Conservation (phyloP, 2,113 vertebrate genomes). For the Lasiurus borealis region DNA sequence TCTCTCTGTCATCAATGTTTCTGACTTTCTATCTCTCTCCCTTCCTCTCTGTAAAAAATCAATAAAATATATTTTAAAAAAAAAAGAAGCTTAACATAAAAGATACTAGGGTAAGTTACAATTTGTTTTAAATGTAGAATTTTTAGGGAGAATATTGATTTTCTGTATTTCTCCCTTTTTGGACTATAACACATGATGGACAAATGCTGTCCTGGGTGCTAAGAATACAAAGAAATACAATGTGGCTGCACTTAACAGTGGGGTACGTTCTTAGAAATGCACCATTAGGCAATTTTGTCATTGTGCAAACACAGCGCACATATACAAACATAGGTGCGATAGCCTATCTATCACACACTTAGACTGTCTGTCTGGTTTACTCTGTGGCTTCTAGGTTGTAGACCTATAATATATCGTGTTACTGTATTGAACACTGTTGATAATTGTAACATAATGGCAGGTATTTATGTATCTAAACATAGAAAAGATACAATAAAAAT, state of each 20-base stretch:
- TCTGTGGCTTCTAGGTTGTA: neutral
- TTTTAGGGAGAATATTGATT: conserved; percentile 10
- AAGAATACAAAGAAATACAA: neutral
- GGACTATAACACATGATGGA: neutral
- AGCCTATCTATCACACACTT: neutral
- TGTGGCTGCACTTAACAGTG: neutral
- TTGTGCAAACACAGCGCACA: neutral
- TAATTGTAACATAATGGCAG: neutral
- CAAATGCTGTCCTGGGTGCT: neutral
- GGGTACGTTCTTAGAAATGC: neutral
- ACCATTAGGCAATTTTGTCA: neutral
- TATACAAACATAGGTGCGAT: neutral
- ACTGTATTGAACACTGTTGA: neutral
- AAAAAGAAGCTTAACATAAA: neutral
- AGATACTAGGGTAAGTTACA: neutral
- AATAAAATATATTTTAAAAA: no score
- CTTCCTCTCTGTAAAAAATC: no score
- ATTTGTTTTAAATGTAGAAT: conserved; percentile 9
- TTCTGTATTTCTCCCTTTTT: neutral
- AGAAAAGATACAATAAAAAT: neutral
- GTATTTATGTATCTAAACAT: neutral
- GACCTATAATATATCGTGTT: neutral
- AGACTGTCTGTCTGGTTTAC: neutral
- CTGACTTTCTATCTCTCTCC: no score
- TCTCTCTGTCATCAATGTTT: no score